These are phyloP conservation scores for Galleria mellonella DNA, from an alignment of 1,140 invertebrate species.

Conservation along the genomic window DNA sequence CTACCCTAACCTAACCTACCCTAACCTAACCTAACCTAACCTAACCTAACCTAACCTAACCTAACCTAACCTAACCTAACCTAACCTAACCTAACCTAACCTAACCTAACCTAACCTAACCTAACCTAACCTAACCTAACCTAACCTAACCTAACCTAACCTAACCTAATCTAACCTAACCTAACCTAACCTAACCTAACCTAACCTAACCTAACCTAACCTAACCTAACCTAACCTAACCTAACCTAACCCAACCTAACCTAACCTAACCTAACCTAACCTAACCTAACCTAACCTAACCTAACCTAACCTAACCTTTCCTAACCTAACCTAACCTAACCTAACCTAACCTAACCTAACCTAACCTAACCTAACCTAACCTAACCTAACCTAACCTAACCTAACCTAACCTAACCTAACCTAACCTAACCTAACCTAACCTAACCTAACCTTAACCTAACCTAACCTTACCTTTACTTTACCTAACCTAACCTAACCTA, in stretches of 20 bases:
- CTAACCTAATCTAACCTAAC: slow-evolving; percentile 20
- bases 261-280: too few species aligned
- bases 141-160: neutral
- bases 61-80: slow-evolving; percentile 16
- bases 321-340: slow-evolving; percentile 22
- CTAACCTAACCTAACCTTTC: slow-evolving; percentile 17
- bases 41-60: slow-evolving; percentile 20
- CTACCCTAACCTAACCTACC: too few species aligned
- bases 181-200: slow-evolving; percentile 13
- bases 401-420: too few species aligned
- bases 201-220: slow-evolving; percentile 11
- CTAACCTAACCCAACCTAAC: slow-evolving; percentile 12
- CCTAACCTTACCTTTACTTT: slow-evolving; percentile 14
- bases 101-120: slow-evolving; percentile 18
- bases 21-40: slow-evolving; percentile 27
- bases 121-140: slow-evolving; percentile 18
- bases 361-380: slow-evolving; percentile 15
- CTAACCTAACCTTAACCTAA: slow-evolving; percentile 15
- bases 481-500: slow-evolving; percentile 23
- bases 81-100: slow-evolving; percentile 12
- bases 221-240: slow-evolving; percentile 20
- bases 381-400: too few species aligned
- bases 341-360: slow-evolving; percentile 26
- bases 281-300: slow-evolving; percentile 11
- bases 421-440: too few species aligned